Evolutionary conservation across 2,113 vertebrate species (phyloP).

Genomic region (Chloropsis cyanopogon): DNA sequence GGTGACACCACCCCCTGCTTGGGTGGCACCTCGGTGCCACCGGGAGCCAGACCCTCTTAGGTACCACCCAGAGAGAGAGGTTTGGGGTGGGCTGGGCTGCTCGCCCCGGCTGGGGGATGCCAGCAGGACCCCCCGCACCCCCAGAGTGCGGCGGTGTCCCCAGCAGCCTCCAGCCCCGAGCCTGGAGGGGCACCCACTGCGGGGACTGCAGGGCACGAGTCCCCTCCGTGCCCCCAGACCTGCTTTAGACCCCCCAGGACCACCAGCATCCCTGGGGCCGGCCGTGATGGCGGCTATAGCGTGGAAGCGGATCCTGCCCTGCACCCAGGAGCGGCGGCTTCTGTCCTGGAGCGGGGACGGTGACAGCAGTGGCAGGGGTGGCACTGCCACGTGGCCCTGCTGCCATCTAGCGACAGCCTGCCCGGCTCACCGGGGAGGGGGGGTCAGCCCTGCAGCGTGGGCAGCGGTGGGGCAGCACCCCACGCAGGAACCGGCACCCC

Average conservation of each 20-base stretch:
- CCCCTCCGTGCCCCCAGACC: neutral
- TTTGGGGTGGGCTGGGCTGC: neutral
- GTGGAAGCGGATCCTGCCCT: too few species aligned
- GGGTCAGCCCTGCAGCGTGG: neutral
- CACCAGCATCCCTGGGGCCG: neutral
- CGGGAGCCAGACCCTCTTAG: neutral
- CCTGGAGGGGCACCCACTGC: neutral
- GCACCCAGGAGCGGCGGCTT: neutral
- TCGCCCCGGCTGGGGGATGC: neutral
- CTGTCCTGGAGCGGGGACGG: neutral
- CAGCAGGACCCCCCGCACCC: neutral
- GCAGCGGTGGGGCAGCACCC: neutral
- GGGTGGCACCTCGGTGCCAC: neutral
- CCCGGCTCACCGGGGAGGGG: neutral
- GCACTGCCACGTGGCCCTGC: neutral
- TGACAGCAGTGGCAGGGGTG: neutral
- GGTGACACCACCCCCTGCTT: rapidly evolving
- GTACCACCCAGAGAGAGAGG: too few species aligned
- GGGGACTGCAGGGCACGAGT: neutral
- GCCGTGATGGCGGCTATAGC: neutral
- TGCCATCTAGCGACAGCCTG: conserved; percentile 38
- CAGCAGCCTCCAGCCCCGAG: neutral
- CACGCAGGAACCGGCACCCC: neutral
- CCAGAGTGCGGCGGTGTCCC: neutral
- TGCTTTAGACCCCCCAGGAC: neutral